Evolutionary conservation across 2,888 invertebrate species (phyloP), one percentile per base, ranked within the genome.

Genomic region (Lissocephala sabroskyi): DNA sequence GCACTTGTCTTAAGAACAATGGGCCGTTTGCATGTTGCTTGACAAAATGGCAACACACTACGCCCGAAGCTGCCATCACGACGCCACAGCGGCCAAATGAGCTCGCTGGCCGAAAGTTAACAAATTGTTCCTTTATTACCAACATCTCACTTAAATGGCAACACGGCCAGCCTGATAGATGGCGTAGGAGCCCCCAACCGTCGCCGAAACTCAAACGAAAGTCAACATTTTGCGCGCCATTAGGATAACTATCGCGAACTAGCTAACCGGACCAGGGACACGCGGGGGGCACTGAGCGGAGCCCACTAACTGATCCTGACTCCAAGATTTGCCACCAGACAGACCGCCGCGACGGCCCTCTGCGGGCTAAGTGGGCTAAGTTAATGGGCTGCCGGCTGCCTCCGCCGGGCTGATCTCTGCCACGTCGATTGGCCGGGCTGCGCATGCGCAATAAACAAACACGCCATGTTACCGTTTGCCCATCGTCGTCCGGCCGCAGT

Each of bases 361-460:
- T 29, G 14, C 35, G 10, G 16, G 16, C 60, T 77, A 68, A 70
- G 68, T 70, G 68, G 75, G 75, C 68, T 77, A 70, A 70, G 68
- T 70, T n/a, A 77, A 70, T 77, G 77, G 57, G 60, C 42, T 29
- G 41, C 7, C 28, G 41, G 41, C 41, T 41, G 26, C 41, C 28
- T 14, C 14, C 17, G 18, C 35, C 28, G 11, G 30, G 39, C 65
- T 58, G 62, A 64, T 77, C 66, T 66, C 52, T 54, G 71, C 48
- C 54, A 49, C 45, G 53, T 62, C 77, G 79, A 73, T 78, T 58
- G 62, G n/a, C 43, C 42, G 76, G 56, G 49, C 63, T 66, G 65
- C 66, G 79, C 74, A 78, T 79, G 74, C 68, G 71, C 73, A 79
- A 74, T 74, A 74, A 74, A 79, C 79, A 77, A 74, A 79, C 74